phyloP scores from a whole-genome alignment of 2,113 vertebrate species.

The Coturnix japonica region DNA sequence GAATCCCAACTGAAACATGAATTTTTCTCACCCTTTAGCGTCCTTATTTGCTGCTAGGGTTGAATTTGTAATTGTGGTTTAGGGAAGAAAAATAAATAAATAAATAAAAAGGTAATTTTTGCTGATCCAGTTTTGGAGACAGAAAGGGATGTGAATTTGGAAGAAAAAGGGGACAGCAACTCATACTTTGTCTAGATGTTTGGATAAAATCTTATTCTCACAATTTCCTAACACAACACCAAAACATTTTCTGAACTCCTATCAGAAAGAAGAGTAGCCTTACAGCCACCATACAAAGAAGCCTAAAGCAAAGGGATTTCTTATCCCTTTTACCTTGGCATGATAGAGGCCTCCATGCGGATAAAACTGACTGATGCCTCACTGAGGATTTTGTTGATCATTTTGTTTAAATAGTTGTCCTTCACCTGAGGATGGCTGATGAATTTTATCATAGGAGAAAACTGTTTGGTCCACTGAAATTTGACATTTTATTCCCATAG shows the following conservation, averaged over 20 bases:
- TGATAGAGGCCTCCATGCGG: neutral
- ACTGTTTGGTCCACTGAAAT: constrained; percentile 1
- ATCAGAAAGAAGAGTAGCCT: neutral
- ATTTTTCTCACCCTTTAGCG: neutral
- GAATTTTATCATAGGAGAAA: constrained; percentile 20
- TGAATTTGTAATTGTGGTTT: neutral
- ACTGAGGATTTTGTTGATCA: neutral
- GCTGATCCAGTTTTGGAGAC: neutral
- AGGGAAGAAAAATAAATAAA: neutral
- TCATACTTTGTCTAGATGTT: neutral
- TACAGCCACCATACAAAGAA: neutral
- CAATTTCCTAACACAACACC: neutral
- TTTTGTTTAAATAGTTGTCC: constrained; percentile 19
- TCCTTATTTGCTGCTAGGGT: neutral
- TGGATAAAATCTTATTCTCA: neutral
- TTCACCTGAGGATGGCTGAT: neutral
- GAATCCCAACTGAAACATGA: neutral
- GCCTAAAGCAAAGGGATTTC: neutral
- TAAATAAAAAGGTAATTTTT: neutral
- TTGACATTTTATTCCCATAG: constrained; percentile 50
- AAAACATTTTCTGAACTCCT: neutral
- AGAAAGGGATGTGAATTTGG: neutral
- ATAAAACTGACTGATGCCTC: neutral
- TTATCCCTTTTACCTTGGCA: neutral
- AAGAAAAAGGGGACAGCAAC: neutral